Conservation (phyloP, 2,888 invertebrate genomes). For the Tyria jacobaeae region DNA sequence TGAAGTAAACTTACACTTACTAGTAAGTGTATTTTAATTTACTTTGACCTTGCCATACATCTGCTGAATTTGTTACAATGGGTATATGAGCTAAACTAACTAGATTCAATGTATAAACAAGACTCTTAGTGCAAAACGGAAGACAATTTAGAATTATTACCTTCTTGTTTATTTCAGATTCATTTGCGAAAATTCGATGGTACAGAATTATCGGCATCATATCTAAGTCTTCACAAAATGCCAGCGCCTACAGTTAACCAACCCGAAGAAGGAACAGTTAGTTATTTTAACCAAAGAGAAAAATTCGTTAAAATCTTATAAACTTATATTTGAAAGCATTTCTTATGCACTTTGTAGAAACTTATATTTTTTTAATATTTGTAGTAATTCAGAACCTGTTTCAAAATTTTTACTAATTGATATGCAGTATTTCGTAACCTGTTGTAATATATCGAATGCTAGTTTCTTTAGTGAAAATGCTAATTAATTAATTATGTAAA, state of each 20-base stretch:
- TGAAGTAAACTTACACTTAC: conserved; percentile 95
- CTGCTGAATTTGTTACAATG: neutral
- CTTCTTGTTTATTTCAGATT: conserved; percentile 83
- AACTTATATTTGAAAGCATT: conserved; percentile 1
- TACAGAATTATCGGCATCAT: conserved; percentile 87
- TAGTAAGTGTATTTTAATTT: conserved; percentile 84
- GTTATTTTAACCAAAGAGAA: conserved; percentile 77
- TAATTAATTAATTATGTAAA: neutral
- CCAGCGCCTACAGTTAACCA: conserved; percentile 55
- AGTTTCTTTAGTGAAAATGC: too few relatives aligned
- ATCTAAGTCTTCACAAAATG: conserved; percentile 79
- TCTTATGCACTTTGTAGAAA: neutral
- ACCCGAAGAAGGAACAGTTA: conserved; percentile 75
- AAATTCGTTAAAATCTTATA: conserved; percentile 75
- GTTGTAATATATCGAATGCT: neutral
- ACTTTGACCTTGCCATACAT: neutral
- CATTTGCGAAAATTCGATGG: conserved; percentile 91
- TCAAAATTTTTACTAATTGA: neutral
- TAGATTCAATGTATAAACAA: neutral
- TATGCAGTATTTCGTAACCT: neutral
- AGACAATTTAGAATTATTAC: neutral
- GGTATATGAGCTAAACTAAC: neutral
- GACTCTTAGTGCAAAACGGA: neutral
- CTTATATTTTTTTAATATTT: neutral
- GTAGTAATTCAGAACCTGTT: neutral